These are phyloP conservation scores for Cathartes aura DNA, from an alignment of 2,113 vertebrate genomes.

Conservation along the genomic window DNA sequence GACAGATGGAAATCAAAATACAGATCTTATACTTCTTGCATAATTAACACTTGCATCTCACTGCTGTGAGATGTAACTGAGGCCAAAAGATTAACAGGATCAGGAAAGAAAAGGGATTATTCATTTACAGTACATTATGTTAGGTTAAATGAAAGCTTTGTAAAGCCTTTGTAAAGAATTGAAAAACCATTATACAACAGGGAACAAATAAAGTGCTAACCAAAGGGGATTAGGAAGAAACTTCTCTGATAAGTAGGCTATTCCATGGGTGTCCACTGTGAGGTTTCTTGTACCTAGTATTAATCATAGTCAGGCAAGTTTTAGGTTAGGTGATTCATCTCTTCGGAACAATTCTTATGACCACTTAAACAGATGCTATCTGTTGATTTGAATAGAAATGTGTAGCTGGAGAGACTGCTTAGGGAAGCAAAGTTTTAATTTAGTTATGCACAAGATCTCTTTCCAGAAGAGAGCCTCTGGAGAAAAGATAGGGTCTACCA, in stretches of 20 bases:
- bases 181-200: conserved; percentile 65
- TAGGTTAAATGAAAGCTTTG: conserved; percentile 66
- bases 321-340: neutral
- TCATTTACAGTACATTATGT: conserved; percentile 71
- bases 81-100: conserved; percentile 71
- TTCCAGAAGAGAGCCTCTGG: neutral
- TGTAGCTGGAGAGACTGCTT: neutral
- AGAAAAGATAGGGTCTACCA: neutral
- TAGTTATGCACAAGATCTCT: neutral
- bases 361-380: neutral
- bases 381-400: neutral
- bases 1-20: conserved; percentile 68
- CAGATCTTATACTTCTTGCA: conserved; percentile 50
- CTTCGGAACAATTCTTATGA: neutral
- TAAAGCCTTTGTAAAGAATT: conserved; percentile 63
- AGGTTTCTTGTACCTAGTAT: conserved; percentile 13
- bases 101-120: conserved; percentile 68
- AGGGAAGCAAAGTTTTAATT: neutral
- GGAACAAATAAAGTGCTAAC: conserved; percentile 68
- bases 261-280: conserved; percentile 33
- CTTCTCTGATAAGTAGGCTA: conserved; percentile 27
- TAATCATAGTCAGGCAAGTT: neutral
- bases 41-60: conserved; percentile 66
- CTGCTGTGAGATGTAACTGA: conserved; percentile 45
- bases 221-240: conserved; percentile 65